phyloP scores from a whole-genome alignment of 2,888 invertebrate species.

The Alloplasta piceator region DNA sequence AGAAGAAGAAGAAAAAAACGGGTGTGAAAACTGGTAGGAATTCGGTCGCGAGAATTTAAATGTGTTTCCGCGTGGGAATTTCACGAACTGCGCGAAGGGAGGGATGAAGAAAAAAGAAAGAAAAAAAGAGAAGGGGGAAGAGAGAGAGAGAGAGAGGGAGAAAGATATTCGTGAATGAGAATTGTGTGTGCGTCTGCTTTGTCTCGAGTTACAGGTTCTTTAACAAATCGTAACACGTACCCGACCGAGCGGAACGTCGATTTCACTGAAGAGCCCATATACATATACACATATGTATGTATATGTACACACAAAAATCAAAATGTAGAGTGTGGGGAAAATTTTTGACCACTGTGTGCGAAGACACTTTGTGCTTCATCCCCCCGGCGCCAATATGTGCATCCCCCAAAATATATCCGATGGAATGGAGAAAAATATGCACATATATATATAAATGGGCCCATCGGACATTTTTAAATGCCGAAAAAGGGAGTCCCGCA shows the following conservation, averaged over 20 bases:
- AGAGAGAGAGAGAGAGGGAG: constrained; percentile 19
- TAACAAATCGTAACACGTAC: constrained; percentile 65
- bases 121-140: constrained; percentile 4
- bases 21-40: constrained; percentile 12
- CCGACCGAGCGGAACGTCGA: constrained; percentile 59
- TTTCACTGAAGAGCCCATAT: constrained; percentile 40
- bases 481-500: constrained; percentile 46
- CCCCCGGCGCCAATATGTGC: constrained; percentile 51
- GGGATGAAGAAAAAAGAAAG: constrained; percentile 8
- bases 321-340: constrained; percentile 9
- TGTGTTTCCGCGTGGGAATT: constrained; percentile 48
- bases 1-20: no score
- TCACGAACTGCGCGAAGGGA: not conserved
- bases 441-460: constrained; percentile 5
- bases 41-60: constrained; percentile 8
- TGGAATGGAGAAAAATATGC: constrained; percentile 29
- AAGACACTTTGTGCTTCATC: constrained; percentile 52
- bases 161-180: constrained; percentile 52
- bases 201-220: constrained; percentile 66
- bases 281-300: constrained; percentile 13
- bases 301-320: constrained; percentile 10
- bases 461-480: constrained; percentile 71
- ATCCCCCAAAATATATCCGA: constrained; percentile 23
- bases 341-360: constrained; percentile 31
- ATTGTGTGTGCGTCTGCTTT: constrained; percentile 58